Conservation (phyloP, 1,140 invertebrate genomes). For the Drosophila tani region DNA sequence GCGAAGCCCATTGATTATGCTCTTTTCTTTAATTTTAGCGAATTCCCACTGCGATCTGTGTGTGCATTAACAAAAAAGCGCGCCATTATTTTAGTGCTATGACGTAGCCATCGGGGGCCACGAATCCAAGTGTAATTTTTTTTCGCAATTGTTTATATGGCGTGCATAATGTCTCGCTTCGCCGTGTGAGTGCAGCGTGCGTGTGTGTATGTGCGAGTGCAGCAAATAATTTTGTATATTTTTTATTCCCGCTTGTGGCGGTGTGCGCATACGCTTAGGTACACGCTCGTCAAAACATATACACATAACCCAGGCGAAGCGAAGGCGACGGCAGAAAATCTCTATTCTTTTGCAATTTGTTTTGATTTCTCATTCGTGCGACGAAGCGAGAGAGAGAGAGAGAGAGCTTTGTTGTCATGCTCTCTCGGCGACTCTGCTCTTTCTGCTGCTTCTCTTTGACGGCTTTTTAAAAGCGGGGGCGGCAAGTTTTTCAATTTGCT, state of each 20-base stretch:
- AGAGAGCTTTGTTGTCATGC: conserved; percentile 27
- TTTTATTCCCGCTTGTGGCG: conserved; percentile 61
- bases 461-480: conserved; percentile 3
- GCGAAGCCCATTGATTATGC: conserved; percentile 36
- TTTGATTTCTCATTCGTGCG: conserved; percentile 79
- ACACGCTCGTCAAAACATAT: conserved; percentile 84
- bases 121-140: conserved; percentile 52
- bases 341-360: conserved; percentile 83
- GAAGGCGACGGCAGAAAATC: conserved; percentile 68
- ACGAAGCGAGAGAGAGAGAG: conserved; percentile 17
- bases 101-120: conserved; percentile 73
- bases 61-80: conserved; percentile 69
- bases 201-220: conserved; percentile 52
- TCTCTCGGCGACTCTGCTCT: conserved; percentile 28
- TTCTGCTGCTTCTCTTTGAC: conserved; percentile 18
- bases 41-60: conserved; percentile 42
- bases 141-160: conserved; percentile 70
- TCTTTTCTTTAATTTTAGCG: conserved; percentile 54
- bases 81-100: conserved; percentile 79
- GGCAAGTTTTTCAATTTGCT: background rate
- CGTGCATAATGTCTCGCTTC: conserved; percentile 63
- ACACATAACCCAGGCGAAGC: conserved; percentile 57
- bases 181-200: conserved; percentile 28
- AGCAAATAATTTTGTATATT: conserved; percentile 75
- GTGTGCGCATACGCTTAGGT: conserved; percentile 80